Evolutionary conservation across 2,888 invertebrate species (phyloP).

Genomic region (Thera obeliscata): DNA sequence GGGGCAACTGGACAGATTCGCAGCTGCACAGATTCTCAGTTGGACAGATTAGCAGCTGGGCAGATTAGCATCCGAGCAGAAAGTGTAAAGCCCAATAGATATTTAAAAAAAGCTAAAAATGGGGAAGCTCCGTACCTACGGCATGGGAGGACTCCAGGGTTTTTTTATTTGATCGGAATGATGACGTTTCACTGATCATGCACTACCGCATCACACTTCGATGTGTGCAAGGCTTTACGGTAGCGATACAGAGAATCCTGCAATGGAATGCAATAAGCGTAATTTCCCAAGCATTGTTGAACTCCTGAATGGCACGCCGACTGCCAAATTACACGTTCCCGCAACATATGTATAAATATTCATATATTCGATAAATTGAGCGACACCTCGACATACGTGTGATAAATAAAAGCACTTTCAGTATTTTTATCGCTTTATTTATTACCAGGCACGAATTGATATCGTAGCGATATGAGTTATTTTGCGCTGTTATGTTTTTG

Average conservation of each 20-base stretch:
- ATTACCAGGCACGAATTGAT: background rate
- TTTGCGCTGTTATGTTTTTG: background rate
- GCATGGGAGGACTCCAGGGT: too few relatives aligned
- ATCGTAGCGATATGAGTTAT: slow-evolving; percentile 1
- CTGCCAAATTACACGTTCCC: slow-evolving; percentile 8
- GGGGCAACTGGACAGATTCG: too few relatives aligned
- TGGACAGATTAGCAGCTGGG: too few relatives aligned
- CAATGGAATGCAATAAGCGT: slow-evolving; percentile 23
- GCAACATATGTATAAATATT: slow-evolving; percentile 4
- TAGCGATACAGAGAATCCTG: background rate
- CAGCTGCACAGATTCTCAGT: too few relatives aligned
- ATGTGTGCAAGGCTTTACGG: background rate
- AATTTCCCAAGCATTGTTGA: slow-evolving; percentile 21
- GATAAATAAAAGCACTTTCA: background rate
- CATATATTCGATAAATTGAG: background rate
- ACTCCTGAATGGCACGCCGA: slow-evolving; percentile 3
- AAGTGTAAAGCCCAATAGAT: too few relatives aligned
- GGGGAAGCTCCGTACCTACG: too few relatives aligned
- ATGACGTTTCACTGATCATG: too few relatives aligned
- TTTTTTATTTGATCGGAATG: too few relatives aligned
- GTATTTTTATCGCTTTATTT: slow-evolving; percentile 3
- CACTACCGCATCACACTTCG: too few relatives aligned
- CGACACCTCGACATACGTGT: background rate
- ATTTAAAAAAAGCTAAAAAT: too few relatives aligned
- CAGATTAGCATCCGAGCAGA: too few relatives aligned